phyloP scores from a whole-genome alignment of 2,888 invertebrate species.

The Pherbina coryleti region DNA sequence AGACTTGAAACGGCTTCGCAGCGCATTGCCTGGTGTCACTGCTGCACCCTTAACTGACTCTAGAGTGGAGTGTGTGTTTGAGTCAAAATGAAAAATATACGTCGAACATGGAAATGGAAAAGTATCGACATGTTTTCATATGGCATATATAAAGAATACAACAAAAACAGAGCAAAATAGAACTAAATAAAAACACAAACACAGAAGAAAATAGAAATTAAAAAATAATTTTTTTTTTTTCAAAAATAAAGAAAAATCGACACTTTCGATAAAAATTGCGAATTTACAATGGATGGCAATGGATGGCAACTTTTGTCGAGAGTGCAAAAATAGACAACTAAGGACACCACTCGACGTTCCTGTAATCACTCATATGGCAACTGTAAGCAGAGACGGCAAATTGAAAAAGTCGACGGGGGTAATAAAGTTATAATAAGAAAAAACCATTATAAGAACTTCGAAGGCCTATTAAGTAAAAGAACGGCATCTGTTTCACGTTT shows the following conservation, averaged over 20 bases:
- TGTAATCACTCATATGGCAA: no score
- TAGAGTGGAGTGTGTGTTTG: not conserved
- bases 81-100: not conserved
- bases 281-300: conserved; percentile 36
- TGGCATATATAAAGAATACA: conserved; percentile 57
- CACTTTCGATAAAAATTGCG: conserved; percentile 40
- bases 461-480: no score
- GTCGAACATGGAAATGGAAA: not conserved
- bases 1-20: not conserved
- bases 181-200: conserved; percentile 14
- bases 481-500: no score
- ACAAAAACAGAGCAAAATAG: conserved; percentile 52
- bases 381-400: no score
- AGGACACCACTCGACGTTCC: not conserved
- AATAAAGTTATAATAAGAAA: no score
- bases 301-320: conserved; percentile 20
- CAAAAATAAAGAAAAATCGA: conserved; percentile 23
- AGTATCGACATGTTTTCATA: not conserved
- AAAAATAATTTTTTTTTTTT: not conserved
- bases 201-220: not conserved
- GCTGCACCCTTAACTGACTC: not conserved
- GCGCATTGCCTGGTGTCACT: not conserved
- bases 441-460: no score
- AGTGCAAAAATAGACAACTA: conserved; percentile 18
- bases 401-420: no score